Evolutionary conservation across 2,888 invertebrate species (phyloP), one percentile per base, ranked within the genome.

Genomic region (Apantesis nais): DNA sequence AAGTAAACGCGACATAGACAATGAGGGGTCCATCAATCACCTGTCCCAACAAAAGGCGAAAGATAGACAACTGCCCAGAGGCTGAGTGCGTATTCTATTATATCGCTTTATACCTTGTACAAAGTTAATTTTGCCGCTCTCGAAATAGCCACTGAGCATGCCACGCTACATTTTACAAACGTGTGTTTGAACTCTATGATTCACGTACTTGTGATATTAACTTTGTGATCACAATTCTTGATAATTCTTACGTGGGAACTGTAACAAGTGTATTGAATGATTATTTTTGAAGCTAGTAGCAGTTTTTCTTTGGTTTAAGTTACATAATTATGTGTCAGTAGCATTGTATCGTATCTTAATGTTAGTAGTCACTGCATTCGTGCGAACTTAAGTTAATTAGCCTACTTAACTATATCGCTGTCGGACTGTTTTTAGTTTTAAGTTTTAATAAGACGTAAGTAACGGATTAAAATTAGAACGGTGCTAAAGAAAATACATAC

Each of bases 21-120:
- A 90, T 90, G 87, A 88, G 81, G 78, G 75, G 77, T 76, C 86
- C 92, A 94, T 94, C 93, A 92, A 94, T 94, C 93, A 93, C 86
- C 81, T 86, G 81, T 78, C 79, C 60, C 79, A 88, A 91, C 92
- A 92, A 93, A 92, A 92, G 91, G 88, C 88, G 86, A 86, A 82
- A 85, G 85, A 89, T 88, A 90, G 89, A 90, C 90, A 87, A 89
- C 89, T 89, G 88, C 82, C 88, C 89, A 87, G 88, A 85, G 86
- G 86, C 88, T 86, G 87, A 86, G 86, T 88, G 85, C 85, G 88
- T 89, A 87, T 87, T 87, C 86, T 87, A 86, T 88, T 89, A 86
- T 85, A 84, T 82, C 84, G 81, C 79, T 80, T 78, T 79, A 83
- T 79, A 75, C 78, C 66, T 76, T 70, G 68, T 70, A 76, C 88